Evolutionary conservation across 2,888 invertebrate species (phyloP).

Genomic region (Serrognathus titanus): DNA sequence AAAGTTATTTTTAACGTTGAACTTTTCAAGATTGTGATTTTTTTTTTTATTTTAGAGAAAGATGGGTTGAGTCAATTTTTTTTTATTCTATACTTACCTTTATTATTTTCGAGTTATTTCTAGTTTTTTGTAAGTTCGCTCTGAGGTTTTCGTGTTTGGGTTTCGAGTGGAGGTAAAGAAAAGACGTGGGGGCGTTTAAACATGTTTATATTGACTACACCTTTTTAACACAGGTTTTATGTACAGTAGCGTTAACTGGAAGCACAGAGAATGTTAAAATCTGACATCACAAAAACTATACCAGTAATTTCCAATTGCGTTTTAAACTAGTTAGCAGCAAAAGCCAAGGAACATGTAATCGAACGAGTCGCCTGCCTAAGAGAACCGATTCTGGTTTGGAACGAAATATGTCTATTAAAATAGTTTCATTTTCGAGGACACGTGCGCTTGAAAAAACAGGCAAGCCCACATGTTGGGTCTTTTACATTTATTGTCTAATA

Average conservation of each 20-base stretch:
- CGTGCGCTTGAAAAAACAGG: no score
- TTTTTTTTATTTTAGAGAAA: no score
- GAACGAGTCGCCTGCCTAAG: conserved; percentile 25
- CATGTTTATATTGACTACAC: conserved; percentile 2
- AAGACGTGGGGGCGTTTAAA: no score
- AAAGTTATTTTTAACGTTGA: no score
- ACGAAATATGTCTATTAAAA: conserved; percentile 8
- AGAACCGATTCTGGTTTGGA: not conserved
- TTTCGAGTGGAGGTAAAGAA: no score
- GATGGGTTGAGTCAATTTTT: no score
- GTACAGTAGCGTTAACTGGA: conserved; percentile 43
- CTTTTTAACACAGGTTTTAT: conserved; percentile 8
- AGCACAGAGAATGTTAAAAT: conserved; percentile 43
- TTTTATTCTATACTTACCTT: no score
- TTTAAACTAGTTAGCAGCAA: conserved; percentile 33
- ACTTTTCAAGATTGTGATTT: no score
- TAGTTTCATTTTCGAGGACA: not conserved
- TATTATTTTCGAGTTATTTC: no score
- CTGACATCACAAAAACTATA: conserved; percentile 32
- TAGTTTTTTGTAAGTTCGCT: no score
- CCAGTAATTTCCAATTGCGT: conserved; percentile 36
- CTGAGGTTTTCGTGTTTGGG: no score
- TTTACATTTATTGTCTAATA: conserved; percentile 39
- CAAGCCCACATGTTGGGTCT: conserved; percentile 37
- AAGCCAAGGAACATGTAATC: conserved; percentile 43